phyloP scores from a whole-genome alignment of 2,888 invertebrate species.

The Hirtodrosophila confusa region DNA sequence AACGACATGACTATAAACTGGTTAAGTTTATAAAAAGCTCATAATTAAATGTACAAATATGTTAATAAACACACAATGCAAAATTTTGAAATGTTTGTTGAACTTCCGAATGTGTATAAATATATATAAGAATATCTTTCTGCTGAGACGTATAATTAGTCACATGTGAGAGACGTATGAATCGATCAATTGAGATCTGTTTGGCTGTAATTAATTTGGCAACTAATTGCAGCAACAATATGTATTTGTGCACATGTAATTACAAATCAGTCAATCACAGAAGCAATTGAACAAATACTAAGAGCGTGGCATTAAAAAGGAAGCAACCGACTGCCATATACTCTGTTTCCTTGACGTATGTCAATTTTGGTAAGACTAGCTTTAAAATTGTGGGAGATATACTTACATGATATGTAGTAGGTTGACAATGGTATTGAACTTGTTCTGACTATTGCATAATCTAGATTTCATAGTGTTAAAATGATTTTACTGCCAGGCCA shows the following conservation, averaged over 20 bases:
- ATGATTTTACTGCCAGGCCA: no score
- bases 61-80: not conserved
- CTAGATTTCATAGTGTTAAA: no score
- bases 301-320: no score
- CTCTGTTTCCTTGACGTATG: not conserved
- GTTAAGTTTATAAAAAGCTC: slow-evolving; percentile 10
- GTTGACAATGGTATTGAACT: no score
- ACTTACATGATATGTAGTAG: no score
- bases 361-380: no score
- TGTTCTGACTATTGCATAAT: no score
- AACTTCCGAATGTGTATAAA: not conserved
- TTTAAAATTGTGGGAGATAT: no score
- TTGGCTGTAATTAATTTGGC: slow-evolving; percentile 62
- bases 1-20: slow-evolving; percentile 29
- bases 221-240: slow-evolving; percentile 43
- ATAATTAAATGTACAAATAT: slow-evolving; percentile 12
- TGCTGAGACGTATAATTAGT: slow-evolving; percentile 27
- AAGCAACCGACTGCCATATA: not conserved
- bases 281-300: not conserved
- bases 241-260: slow-evolving; percentile 10
- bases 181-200: slow-evolving; percentile 22
- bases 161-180: slow-evolving; percentile 21
- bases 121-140: no score
- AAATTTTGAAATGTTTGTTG: slow-evolving; percentile 1
- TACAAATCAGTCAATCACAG: slow-evolving; percentile 6